These are phyloP conservation scores for Picathartes gymnocephalus DNA, from an alignment of 2,113 vertebrate species.

Conservation along the genomic window DNA sequence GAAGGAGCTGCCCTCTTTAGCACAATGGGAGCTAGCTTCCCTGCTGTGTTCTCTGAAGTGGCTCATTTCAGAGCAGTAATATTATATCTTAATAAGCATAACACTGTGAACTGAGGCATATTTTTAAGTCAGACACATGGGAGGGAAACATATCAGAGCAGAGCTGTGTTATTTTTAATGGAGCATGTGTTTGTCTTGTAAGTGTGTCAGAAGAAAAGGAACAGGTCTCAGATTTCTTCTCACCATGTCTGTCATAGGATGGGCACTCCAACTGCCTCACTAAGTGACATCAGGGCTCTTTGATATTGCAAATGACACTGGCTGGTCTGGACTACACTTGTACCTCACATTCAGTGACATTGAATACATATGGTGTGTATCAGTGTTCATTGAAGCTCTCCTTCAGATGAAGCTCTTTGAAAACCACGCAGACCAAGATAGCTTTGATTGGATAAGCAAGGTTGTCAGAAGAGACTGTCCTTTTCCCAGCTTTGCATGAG, in stretches of 20 bases:
- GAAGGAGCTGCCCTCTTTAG: background rate
- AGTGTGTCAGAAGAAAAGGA: conserved; percentile 49
- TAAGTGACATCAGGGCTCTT: background rate
- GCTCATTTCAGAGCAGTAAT: conserved; percentile 57
- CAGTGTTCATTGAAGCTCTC: background rate
- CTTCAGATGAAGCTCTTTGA: background rate
- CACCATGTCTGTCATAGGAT: background rate
- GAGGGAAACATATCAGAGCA: conserved; percentile 63
- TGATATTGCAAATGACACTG: background rate
- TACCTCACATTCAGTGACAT: background rate
- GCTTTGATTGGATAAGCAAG: background rate
- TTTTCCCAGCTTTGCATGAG: background rate
- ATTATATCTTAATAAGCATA: conserved; percentile 59
- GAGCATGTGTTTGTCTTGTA: conserved; percentile 81
- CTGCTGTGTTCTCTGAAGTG: conserved; percentile 7
- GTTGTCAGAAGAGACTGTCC: background rate
- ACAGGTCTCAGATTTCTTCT: conserved; percentile 71
- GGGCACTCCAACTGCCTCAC: background rate
- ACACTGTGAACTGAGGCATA: conserved; percentile 61
- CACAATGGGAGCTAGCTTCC: background rate
- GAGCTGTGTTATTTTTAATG: conserved; percentile 82
- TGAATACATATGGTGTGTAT: background rate
- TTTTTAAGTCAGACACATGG: conserved; percentile 63
- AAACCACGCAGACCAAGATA: background rate
- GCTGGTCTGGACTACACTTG: background rate